phyloP scores from a whole-genome alignment of 2,797 vertebrate species.

The Neosalanx taihuensis region DNA sequence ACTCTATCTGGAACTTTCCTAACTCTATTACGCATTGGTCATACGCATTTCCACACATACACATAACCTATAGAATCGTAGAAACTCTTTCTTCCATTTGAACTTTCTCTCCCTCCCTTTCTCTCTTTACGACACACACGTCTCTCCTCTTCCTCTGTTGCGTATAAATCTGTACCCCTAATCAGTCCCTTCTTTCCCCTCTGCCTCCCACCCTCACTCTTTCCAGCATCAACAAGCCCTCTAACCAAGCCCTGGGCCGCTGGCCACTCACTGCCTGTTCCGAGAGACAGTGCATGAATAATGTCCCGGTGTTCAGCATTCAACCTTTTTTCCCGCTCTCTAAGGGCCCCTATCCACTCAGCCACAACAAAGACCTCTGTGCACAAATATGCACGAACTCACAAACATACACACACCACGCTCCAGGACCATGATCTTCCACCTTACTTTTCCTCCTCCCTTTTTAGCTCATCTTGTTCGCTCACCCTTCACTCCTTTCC shows the following conservation, averaged over 20 bases:
- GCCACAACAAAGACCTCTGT: background rate
- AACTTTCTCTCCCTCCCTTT: constrained; percentile 10
- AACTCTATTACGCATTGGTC: no score
- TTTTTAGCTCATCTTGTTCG: background rate
- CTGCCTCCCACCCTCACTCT: constrained; percentile 32
- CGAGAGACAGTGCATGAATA: constrained; percentile 43
- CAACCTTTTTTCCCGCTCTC: background rate
- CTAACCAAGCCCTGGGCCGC: background rate
- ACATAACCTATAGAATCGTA: no score
- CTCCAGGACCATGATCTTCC: background rate
- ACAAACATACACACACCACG: background rate
- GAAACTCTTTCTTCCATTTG: background rate
- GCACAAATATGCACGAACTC: background rate
- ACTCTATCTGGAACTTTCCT: constrained; percentile 2
- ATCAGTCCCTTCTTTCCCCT: constrained; percentile 51
- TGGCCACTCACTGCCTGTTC: constrained; percentile 3
- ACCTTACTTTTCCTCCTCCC: background rate
- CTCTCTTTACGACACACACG: constrained; percentile 1
- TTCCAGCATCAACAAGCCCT: constrained; percentile 7
- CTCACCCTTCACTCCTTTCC: background rate
- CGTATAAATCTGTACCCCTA: constrained; percentile 44
- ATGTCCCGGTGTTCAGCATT: constrained; percentile 27
- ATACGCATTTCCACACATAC: no score
- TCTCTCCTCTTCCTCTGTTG: constrained; percentile 13
- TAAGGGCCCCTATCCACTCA: background rate